Conservation (phyloP, 1,140 invertebrate genomes). For the Drosophila santomea region DNA sequence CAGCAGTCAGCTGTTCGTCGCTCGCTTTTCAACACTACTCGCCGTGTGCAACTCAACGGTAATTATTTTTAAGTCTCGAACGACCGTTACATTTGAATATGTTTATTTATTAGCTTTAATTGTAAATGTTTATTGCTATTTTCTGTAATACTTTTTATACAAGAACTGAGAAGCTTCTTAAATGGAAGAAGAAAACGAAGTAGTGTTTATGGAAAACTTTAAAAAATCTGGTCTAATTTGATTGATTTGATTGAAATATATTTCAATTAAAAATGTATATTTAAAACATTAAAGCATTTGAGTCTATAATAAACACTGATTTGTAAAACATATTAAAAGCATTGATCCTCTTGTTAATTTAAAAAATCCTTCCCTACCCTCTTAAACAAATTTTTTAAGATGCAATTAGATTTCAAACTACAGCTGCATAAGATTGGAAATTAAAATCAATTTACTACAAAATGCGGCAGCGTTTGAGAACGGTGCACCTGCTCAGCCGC, state of each 20-base stretch:
- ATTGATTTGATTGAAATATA: too few relatives aligned
- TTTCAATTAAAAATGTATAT: too few relatives aligned
- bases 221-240: too few relatives aligned
- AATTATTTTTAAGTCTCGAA: neutral
- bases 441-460: conserved; percentile 39
- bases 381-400: neutral
- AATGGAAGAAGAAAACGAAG: too few relatives aligned
- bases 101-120: neutral
- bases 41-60: conserved; percentile 3
- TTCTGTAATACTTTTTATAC: too few relatives aligned
- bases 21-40: conserved; percentile 38
- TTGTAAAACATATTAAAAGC: neutral
- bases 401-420: neutral
- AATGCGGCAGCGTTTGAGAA: conserved; percentile 30
- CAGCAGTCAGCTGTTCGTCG: conserved; percentile 31
- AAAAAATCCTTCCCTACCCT: too few relatives aligned
- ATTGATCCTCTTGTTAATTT: neutral
- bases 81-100: neutral
- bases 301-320: neutral
- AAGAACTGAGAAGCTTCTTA: too few relatives aligned
- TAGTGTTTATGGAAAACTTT: too few relatives aligned
- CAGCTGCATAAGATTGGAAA: conserved; percentile 22
- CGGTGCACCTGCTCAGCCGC: conserved; percentile 53
- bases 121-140: too few relatives aligned
- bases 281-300: neutral